These are phyloP conservation scores for Subanguina moxae DNA, from an alignment of 1,140 invertebrate species.

Conservation along the genomic window DNA sequence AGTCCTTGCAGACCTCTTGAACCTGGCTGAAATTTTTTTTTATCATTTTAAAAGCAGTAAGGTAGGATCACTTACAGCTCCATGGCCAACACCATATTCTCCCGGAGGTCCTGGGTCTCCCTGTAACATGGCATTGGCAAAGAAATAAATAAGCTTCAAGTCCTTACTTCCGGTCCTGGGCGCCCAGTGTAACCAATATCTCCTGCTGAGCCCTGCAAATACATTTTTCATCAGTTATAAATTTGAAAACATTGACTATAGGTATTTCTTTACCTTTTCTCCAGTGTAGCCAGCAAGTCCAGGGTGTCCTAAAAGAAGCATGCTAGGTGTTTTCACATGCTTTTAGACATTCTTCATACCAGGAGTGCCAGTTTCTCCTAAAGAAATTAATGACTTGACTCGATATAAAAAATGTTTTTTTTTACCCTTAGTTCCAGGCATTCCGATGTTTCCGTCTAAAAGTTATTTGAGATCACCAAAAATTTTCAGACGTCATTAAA, in stretches of 20 bases:
- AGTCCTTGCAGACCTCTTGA: conserved; percentile 51
- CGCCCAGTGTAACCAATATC: conserved; percentile 52
- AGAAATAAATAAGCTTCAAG: not conserved
- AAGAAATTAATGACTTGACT: not conserved
- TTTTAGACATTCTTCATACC: conserved; percentile 6
- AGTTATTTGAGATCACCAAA: no score
- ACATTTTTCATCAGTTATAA: no score
- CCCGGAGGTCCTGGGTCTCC: conserved; percentile 55
- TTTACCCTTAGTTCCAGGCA: conserved; percentile 43
- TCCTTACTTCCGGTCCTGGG: conserved; percentile 40
- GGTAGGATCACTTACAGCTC: not conserved
- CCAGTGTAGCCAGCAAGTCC: conserved; percentile 19
- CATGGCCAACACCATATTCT: conserved; percentile 48
- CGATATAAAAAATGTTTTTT: not conserved
- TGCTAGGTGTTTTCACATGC: no score
- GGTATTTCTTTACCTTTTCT: conserved; percentile 17
- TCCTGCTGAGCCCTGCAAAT: conserved; percentile 30
- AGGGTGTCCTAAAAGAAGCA: conserved; percentile 6
- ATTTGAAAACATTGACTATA: no score
- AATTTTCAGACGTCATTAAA: no score
- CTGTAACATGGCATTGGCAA: not conserved
- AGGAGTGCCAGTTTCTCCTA: conserved; percentile 47
- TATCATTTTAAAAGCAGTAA: not conserved
- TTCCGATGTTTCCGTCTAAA: conserved; percentile 40
- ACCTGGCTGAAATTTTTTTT: conserved; percentile 25